Evolutionary conservation across 2,888 invertebrate species (phyloP), one percentile per base, ranked within the genome.

Genomic region (Mycalesis mineus): DNA sequence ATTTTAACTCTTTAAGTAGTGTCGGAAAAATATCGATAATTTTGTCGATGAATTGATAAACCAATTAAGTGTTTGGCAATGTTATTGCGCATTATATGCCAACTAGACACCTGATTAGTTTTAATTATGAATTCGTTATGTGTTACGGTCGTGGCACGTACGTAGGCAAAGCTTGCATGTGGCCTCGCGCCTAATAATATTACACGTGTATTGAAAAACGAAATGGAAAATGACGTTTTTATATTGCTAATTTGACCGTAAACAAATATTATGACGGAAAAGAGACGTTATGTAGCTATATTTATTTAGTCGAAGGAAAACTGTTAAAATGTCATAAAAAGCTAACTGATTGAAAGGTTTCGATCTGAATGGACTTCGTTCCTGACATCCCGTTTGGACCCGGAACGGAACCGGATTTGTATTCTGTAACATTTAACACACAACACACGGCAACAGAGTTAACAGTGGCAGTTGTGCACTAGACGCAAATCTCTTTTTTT

Each of bases 161-260:
- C 48, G 22, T 48, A 37, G 9, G 36, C 11, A 36, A 36, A 36
- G 11, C 36, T 11, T 11, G 11, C 36, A 36, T 42, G 37, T 44
- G 58, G 49, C 58, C 58, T 55, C 49, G 49, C 7, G 29, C 7
- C 29, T 55, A 47, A 47, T 55, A 54, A 11, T 44, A 11, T 29
- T 58, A 50, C 54, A 58, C 58, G 58, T 58, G 54, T 50, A 37
- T 29, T 36, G 42, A 48, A 50, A 37, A 50, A 41, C 40, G 31
- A 31, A 31, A 36, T 11, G 36, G 9, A 36, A 36, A 36, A 36
- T 36, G 36, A 7, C 11, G 36, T 9, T 11, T 9, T 36, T 36
- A 36, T 36, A 11, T 4, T 11, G 36, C 9, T 36, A 11, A 11
- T 36, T 36, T 11, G 36, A 11, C 11, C 22, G 22, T 22, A 22